Evolutionary conservation across 1,140 invertebrate species (phyloP), one percentile per base, ranked within the genome.

Genomic region (Daktulosphaira vitifoliae): DNA sequence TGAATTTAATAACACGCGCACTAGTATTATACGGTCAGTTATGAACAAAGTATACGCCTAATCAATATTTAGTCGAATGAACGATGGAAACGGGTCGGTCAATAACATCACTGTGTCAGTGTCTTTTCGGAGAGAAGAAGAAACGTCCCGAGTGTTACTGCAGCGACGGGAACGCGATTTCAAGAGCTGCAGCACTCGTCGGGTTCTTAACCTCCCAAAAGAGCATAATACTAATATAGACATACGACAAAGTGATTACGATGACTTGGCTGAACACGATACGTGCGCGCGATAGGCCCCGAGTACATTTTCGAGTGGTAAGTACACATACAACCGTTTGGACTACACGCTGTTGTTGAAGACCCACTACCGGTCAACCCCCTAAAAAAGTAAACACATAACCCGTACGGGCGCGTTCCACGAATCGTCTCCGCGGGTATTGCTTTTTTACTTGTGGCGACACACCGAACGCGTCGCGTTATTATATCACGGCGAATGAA

Each of bases 361-460:
- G 3, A 16, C 39, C 3, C 15, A 16, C 3, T 7, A n/a, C 9
- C 13, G 38, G 20, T 22, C 33, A 54, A 54, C 52, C 52, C 33
- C 53, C 38, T 59, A n/a, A 59, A 59, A 59, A 59, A 38, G 54
- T 23, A 59, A 37, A 53, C 37, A 52, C 18, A 25, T 37, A 22
- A 26, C 25, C n/a, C 16, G 3, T 15, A 25, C 22, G 49, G 3
- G 49, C 5, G 23, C 9, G 4, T 3, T 3, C n/a, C n/a, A n/a
- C n/a, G n/a, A n/a, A n/a, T n/a, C n/a, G n/a, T n/a, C n/a, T n/a
- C n/a, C n/a, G n/a, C n/a, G 29, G 29, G 29, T 33, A 11, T 33
- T 33, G 29, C 29, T 5, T 11, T 6, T 33, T 11, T 6, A 33
- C 29, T 53, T 54, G 20, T 54, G 52, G 52, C 52, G 37, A 38